phyloP scores from a whole-genome alignment of 2,888 invertebrate genomes.

The Sclerodermus sp. region DNA sequence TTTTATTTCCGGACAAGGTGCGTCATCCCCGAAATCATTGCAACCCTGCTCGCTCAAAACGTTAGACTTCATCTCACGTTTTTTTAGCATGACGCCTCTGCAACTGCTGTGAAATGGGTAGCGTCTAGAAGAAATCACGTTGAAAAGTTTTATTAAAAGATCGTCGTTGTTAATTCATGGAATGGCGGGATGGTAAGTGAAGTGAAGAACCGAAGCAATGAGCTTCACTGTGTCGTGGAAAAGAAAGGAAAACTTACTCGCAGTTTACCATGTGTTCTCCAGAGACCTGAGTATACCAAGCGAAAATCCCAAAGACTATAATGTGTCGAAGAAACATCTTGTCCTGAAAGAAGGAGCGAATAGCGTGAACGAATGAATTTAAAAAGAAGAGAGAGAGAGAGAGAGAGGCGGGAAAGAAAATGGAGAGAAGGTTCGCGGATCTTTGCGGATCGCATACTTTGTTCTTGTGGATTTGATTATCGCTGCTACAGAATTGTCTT shows the following conservation, averaged over 20 bases:
- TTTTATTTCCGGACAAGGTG: slow-evolving; percentile 1
- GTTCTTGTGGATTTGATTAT: too few relatives aligned
- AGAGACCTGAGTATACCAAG: slow-evolving; percentile 25
- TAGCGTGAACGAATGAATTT: not conserved
- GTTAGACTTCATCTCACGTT: slow-evolving; percentile 15
- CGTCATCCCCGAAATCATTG: slow-evolving; percentile 4
- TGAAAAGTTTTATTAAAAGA: not conserved
- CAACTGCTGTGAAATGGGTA: slow-evolving; percentile 23
- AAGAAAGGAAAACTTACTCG: slow-evolving; percentile 26
- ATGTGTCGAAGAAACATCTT: slow-evolving; percentile 24
- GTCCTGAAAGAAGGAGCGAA: slow-evolving; percentile 15
- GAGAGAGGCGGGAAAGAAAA: too few relatives aligned
- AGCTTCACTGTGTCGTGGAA: not conserved
- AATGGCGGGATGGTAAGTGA: too few relatives aligned
- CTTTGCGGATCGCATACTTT: not conserved
- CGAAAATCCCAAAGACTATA: slow-evolving; percentile 26
- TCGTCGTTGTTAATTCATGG: not conserved
- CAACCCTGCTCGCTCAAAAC: slow-evolving; percentile 16
- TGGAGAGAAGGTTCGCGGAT: not conserved
- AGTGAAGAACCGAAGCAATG: not conserved
- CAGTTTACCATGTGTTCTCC: slow-evolving; percentile 18
- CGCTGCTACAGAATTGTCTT: too few relatives aligned
- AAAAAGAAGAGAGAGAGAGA: not conserved
- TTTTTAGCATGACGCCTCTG: slow-evolving; percentile 25
- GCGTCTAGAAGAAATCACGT: slow-evolving; percentile 8